phyloP scores from a whole-genome alignment of 2,888 invertebrate species.

The Pantelozetes paolii region DNA sequence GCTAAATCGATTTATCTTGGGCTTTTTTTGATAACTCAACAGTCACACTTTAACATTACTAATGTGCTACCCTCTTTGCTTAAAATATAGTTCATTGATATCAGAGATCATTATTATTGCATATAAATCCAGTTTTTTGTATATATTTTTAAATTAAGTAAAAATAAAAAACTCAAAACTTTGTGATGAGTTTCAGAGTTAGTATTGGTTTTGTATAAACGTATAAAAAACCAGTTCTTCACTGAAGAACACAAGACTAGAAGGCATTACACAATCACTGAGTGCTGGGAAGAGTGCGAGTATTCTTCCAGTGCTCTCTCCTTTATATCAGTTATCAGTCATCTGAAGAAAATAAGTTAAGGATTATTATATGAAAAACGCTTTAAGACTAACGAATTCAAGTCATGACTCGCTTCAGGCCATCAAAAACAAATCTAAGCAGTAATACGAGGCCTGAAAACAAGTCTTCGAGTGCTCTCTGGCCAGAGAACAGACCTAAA shows the following conservation, averaged over 20 bases:
- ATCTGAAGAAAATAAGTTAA: background rate
- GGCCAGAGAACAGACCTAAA: background rate
- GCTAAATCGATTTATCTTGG: too few relatives aligned
- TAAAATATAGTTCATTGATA: slow-evolving; percentile 14
- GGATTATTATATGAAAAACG: background rate
- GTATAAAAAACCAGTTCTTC: background rate
- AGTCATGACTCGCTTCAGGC: slow-evolving; percentile 21
- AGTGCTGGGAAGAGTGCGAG: too few relatives aligned
- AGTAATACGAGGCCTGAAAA: background rate
- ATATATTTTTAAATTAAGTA: too few relatives aligned
- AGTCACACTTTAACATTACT: too few relatives aligned
- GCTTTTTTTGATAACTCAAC: too few relatives aligned
- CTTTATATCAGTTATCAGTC: background rate
- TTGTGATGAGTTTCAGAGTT: background rate
- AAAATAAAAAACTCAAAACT: too few relatives aligned
- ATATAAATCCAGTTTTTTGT: background rate
- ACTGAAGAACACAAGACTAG: background rate
- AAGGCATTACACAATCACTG: too few relatives aligned
- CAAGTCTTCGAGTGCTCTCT: background rate
- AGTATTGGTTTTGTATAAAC: background rate
- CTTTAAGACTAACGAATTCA: slow-evolving; percentile 16
- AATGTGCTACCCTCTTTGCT: too few relatives aligned
- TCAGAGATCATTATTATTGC: background rate
- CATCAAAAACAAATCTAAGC: background rate
- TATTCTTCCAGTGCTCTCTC: background rate